These are phyloP conservation scores for Pterois miles DNA, from an alignment of 2,797 vertebrate species.

Conservation along the genomic window DNA sequence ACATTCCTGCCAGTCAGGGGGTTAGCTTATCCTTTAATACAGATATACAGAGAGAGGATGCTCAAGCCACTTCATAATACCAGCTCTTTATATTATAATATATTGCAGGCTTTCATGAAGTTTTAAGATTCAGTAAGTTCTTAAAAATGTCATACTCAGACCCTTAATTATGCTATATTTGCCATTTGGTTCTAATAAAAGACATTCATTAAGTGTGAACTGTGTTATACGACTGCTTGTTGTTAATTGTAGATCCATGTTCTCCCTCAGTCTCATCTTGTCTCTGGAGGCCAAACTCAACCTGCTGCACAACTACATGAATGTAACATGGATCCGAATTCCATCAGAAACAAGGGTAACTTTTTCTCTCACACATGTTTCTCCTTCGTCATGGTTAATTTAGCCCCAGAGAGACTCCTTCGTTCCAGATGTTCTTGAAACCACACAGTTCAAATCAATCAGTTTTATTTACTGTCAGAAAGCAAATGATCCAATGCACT, in stretches of 20 bases:
- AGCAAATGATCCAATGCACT: slow-evolving; percentile 27
- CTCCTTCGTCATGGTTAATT: slow-evolving; percentile 46
- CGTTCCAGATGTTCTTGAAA: slow-evolving; percentile 59
- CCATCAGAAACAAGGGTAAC: slow-evolving; percentile 97
- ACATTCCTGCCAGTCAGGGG: slow-evolving; percentile 68
- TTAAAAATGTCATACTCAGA: neutral
- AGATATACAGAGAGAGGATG: slow-evolving; percentile 28
- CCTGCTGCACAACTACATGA: slow-evolving; percentile 99
- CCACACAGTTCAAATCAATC: slow-evolving; percentile 40
- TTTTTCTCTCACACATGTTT: slow-evolving; percentile 31
- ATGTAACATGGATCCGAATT: slow-evolving; percentile 99
- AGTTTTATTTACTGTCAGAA: slow-evolving; percentile 51
- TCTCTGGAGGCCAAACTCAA: slow-evolving; percentile 99
- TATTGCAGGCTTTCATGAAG: neutral
- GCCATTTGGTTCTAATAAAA: neutral
- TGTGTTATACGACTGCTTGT: neutral
- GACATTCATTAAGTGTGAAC: neutral
- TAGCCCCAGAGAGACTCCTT: slow-evolving; percentile 12
- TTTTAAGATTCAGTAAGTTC: neutral
- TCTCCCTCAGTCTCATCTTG: slow-evolving; percentile 90
- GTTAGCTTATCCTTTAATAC: slow-evolving; percentile 46
- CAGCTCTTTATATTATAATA: neutral
- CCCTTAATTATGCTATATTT: neutral
- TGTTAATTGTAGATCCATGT: slow-evolving; percentile 32
- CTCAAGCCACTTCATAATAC: neutral